Percentiles rank a stretch among this genome's conserved stretches.
These are phyloP conservation scores for Linyphia triangularis DNA, from an alignment of 2,888 invertebrate genomes.

Conservation along the genomic window DNA sequence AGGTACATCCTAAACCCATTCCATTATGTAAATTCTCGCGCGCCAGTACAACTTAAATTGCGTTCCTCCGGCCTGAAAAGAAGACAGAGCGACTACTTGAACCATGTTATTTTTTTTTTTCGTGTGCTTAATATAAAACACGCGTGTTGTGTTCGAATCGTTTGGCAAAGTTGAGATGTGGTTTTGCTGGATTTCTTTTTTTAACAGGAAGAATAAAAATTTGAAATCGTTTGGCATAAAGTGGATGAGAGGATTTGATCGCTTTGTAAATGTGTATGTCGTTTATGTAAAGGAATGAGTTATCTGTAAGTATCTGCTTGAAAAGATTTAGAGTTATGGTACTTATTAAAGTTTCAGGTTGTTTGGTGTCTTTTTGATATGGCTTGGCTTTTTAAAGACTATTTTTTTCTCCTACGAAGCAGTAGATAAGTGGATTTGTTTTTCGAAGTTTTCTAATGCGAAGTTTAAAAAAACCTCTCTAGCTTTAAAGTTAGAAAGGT, in stretches of 20 bases:
- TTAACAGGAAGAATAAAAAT: too few relatives aligned
- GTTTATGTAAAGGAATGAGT: background rate
- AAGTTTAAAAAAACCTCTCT: too few relatives aligned
- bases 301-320: too few relatives aligned
- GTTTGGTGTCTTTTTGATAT: too few relatives aligned
- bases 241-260: background rate
- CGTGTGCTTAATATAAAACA: background rate
- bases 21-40: conserved; percentile 52
- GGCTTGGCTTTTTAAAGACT: too few relatives aligned
- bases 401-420: too few relatives aligned
- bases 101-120: background rate
- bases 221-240: background rate
- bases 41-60: conserved; percentile 13
- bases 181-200: too few relatives aligned
- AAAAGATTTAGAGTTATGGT: too few relatives aligned
- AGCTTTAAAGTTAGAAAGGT: too few relatives aligned
- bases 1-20: conserved; percentile 34
- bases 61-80: background rate
- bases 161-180: background rate
- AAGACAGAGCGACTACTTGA: background rate
- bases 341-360: too few relatives aligned
- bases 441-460: too few relatives aligned
- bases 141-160: conserved; percentile 17
- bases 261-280: background rate
- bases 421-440: too few relatives aligned